phyloP scores from a whole-genome alignment of 1,140 invertebrate species.

The Ceratina japonica region DNA sequence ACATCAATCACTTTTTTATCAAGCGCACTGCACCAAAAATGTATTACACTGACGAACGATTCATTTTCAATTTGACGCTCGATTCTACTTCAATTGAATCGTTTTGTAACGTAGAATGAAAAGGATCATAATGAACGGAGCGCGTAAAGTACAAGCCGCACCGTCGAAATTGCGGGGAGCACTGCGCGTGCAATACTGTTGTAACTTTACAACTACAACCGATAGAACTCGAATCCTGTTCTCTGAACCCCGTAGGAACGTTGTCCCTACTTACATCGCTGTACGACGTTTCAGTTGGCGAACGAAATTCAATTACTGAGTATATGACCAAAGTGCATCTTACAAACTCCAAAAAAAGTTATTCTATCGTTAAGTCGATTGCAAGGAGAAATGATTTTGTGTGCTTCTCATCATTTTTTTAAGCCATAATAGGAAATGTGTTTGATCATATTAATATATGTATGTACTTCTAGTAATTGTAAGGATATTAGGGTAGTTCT shows the following conservation, averaged over 20 bases:
- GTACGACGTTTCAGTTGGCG: constrained; percentile 3
- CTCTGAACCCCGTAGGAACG: constrained; percentile 4
- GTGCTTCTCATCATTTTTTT: too few species aligned
- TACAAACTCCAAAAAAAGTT: too few species aligned
- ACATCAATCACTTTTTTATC: background rate
- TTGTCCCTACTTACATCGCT: constrained; percentile 17
- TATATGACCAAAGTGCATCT: background rate
- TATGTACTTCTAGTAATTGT: background rate
- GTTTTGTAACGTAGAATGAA: background rate
- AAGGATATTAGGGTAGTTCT: constrained; percentile 25
- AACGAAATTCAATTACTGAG: background rate
- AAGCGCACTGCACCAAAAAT: background rate
- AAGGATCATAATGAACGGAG: background rate
- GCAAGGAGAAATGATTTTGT: too few species aligned
- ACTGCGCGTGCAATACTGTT: constrained; percentile 36
- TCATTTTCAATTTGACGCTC: background rate
- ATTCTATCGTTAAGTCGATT: too few species aligned
- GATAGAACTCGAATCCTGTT: constrained; percentile 15
- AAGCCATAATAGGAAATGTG: too few species aligned
- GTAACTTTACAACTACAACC: constrained; percentile 23
- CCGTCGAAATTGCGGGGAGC: constrained; percentile 21
- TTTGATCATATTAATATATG: too few species aligned
- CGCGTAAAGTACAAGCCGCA: background rate
- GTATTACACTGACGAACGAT: background rate
- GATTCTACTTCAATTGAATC: background rate